A percentile compares a stretch with the other conserved stretches of the same genome.
These are phyloP conservation scores for Matsumurasca onukii DNA, from an alignment of 1,140 invertebrate genomes.

Conservation along the genomic window DNA sequence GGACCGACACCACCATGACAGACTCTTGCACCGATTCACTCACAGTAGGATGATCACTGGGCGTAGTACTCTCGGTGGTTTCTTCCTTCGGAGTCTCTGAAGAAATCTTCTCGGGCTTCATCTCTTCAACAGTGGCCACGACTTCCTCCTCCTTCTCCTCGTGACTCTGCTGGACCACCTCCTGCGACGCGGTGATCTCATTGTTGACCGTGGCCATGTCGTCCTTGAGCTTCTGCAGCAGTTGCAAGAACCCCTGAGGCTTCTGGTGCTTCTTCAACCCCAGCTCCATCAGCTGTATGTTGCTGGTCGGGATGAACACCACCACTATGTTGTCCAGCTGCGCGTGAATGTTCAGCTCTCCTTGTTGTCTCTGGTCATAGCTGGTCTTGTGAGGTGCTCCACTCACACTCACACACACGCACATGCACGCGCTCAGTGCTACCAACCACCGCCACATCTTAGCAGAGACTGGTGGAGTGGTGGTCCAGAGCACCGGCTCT, in stretches of 20 bases:
- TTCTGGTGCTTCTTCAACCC: too few species aligned
- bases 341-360: conserved; percentile 49
- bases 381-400: conserved; percentile 2
- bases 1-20: background rate
- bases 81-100: background rate
- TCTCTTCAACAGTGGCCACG: conserved; percentile 13
- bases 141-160: conserved; percentile 9
- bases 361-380: conserved; percentile 54
- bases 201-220: background rate
- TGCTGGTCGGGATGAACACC: conserved; percentile 39
- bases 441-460: background rate
- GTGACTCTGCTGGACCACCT: background rate
- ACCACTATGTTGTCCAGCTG: conserved; percentile 51
- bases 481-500: background rate
- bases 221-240: conserved; percentile 8
- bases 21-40: conserved; percentile 8
- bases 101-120: conserved; percentile 1
- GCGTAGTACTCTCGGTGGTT: background rate
- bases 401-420: background rate
- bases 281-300: conserved; percentile 19
- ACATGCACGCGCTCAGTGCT: background rate
- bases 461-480: background rate
- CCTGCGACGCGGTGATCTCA: background rate
- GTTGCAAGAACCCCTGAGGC: conserved; percentile 1
- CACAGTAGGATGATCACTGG: background rate